These are phyloP conservation scores for Macrotis lagotis DNA, from an alignment of 2,113 vertebrate species.

Conservation along the genomic window DNA sequence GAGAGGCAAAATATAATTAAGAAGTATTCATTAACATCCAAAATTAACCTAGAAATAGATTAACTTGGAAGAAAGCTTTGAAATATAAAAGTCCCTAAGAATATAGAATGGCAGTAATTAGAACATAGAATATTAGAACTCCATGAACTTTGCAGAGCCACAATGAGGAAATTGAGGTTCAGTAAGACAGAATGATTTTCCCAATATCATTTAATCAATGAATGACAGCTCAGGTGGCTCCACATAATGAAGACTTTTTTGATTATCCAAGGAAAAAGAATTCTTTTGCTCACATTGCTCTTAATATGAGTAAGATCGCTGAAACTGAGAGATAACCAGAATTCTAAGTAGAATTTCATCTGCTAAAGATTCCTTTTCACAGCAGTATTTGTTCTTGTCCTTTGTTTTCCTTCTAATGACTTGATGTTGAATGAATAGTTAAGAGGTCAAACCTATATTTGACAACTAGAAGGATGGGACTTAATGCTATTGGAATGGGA, in stretches of 20 bases:
- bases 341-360: slow-evolving; percentile 31
- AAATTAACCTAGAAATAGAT: neutral
- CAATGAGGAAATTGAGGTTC: neutral
- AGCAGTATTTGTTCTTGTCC: neutral
- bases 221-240: neutral
- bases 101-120: neutral
- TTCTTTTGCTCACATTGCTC: neutral
- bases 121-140: neutral
- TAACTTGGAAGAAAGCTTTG: neutral
- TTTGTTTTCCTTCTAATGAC: neutral
- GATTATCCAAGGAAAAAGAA: neutral
- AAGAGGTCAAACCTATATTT: neutral
- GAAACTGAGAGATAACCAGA: neutral
- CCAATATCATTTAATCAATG: neutral
- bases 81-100: neutral
- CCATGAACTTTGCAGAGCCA: neutral
- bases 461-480: neutral
- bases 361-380: neutral
- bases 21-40: neutral
- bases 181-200: neutral
- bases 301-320: neutral
- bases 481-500: neutral
- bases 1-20: neutral
- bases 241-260: neutral
- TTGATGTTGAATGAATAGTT: neutral